These are phyloP conservation scores for Hypanus sabinus DNA, from an alignment of 2,113 vertebrate species.

Conservation along the genomic window DNA sequence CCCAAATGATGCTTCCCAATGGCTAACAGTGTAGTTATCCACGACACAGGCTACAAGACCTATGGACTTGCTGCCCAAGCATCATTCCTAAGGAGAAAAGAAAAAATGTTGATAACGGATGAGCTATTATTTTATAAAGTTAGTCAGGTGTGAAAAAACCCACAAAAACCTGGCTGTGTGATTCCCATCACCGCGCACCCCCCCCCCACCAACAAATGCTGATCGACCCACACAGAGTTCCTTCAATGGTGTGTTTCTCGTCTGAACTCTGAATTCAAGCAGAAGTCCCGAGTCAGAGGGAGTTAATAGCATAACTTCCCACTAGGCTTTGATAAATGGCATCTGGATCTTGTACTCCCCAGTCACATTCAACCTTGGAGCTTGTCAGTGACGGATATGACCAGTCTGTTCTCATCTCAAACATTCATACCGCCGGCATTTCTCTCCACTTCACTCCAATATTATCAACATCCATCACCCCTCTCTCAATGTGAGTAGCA, in stretches of 20 bases:
- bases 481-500: conserved; percentile 29
- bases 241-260: too few relatives aligned
- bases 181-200: too few relatives aligned
- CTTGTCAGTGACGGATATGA: neutral
- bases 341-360: conserved; percentile 15
- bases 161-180: neutral
- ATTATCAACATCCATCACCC: neutral
- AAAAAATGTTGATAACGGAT: neutral
- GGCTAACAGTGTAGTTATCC: neutral
- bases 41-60: neutral
- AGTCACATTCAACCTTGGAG: neutral
- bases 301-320: conserved; percentile 36
- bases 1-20: neutral
- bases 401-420: neutral
- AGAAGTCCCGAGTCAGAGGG: conserved; percentile 27
- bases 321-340: neutral
- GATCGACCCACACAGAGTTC: too few relatives aligned
- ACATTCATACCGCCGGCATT: conserved; percentile 35
- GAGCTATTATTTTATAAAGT: neutral
- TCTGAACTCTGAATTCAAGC: neutral
- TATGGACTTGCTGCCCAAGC: neutral
- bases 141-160: neutral
- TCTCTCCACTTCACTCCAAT: neutral
- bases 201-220: too few relatives aligned
- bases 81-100: neutral